phyloP scores from a whole-genome alignment of 2,113 vertebrate species.

The Progne subis region DNA sequence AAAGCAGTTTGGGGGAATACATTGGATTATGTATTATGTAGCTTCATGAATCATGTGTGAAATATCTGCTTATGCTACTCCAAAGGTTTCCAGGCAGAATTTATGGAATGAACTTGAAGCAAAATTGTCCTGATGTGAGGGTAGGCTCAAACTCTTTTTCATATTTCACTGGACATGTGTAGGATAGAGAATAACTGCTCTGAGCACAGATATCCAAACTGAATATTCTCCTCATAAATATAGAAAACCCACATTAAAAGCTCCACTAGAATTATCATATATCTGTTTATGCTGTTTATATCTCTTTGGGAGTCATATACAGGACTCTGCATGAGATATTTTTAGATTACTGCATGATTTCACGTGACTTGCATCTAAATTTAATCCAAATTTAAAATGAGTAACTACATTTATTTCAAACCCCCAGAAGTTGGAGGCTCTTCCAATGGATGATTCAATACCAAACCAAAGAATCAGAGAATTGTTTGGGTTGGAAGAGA shows the following conservation, averaged over 20 bases:
- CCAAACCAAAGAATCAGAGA: neutral
- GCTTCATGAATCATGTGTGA: neutral
- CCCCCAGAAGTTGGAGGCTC: neutral
- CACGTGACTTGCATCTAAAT: slow-evolving; percentile 36
- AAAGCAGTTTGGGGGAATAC: neutral
- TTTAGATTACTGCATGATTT: slow-evolving; percentile 46
- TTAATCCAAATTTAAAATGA: slow-evolving; percentile 34
- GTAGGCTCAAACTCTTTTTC: neutral
- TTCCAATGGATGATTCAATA: neutral
- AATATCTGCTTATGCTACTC: neutral
- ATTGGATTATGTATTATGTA: neutral
- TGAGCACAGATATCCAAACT: neutral
- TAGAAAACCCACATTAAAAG: neutral
- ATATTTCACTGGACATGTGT: neutral
- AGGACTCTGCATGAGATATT: neutral
- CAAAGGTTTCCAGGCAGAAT: neutral
- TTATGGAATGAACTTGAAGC: neutral
- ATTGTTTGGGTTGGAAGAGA: neutral
- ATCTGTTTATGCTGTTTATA: neutral
- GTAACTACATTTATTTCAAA: slow-evolving; percentile 3
- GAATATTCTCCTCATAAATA: neutral
- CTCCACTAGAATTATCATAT: neutral
- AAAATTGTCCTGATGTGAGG: neutral
- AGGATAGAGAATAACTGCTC: neutral
- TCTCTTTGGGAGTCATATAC: neutral